Evolutionary conservation across 2,113 vertebrate species (phyloP).

Genomic region (Scortum barcoo): DNA sequence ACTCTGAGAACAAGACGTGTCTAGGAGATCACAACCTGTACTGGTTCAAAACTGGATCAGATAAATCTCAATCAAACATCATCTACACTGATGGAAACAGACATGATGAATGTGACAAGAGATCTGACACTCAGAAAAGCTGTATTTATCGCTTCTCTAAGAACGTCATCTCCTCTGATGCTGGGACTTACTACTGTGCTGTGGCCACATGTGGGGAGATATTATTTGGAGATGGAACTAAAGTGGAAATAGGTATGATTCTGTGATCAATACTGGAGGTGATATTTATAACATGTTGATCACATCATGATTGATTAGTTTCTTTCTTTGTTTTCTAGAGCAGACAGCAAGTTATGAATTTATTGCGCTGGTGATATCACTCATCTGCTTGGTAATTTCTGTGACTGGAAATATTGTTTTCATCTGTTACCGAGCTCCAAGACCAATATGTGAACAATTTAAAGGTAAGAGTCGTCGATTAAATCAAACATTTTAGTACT

Average conservation of each 20-base stretch:
- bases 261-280: background rate
- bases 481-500: too few species aligned
- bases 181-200: constrained; percentile 59
- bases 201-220: constrained; percentile 61
- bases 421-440: too few species aligned
- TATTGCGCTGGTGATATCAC: too few species aligned
- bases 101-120: constrained; percentile 4
- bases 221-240: constrained; percentile 44
- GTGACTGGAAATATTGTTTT: too few species aligned
- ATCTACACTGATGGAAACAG: constrained; percentile 35
- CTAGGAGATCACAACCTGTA: background rate
- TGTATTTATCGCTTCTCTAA: constrained; percentile 40
- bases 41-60: constrained; percentile 50
- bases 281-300: background rate
- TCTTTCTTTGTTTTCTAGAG: background rate
- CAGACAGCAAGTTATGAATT: background rate
- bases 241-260: background rate
- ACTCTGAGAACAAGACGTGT: background rate
- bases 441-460: too few species aligned
- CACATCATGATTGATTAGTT: background rate
- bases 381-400: too few species aligned
- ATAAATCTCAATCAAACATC: constrained; percentile 7
- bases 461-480: too few species aligned
- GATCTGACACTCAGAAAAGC: background rate
- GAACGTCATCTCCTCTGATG: constrained; percentile 11